These are phyloP conservation scores for Thomomys bottae DNA, from an alignment of 2,113 vertebrate genomes.

Conservation along the genomic window DNA sequence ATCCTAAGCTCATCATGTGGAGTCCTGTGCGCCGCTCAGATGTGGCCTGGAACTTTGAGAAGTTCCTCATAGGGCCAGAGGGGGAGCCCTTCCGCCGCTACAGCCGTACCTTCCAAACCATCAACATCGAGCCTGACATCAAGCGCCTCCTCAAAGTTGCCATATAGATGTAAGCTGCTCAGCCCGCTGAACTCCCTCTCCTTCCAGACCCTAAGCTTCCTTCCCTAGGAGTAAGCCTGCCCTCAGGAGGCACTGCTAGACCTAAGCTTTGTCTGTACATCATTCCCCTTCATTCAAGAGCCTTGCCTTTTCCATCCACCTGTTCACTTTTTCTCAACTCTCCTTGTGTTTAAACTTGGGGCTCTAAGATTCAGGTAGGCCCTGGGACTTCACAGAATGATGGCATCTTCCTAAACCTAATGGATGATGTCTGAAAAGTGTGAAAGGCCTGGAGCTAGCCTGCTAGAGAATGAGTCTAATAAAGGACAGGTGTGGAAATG, in stretches of 20 bases:
- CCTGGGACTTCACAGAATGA: conserved; percentile 92
- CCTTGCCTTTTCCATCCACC: conserved; percentile 1
- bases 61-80: conserved; percentile 96
- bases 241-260: neutral
- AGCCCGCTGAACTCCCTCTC: conserved; percentile 2
- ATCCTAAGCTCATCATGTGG: conserved; percentile 94
- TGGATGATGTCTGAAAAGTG: conserved; percentile 87
- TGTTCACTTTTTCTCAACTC: neutral
- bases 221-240: neutral
- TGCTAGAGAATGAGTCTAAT: conserved; percentile 60
- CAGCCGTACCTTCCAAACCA: conserved; percentile 91
- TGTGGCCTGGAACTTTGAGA: conserved; percentile 98
- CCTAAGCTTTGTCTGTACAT: conserved; percentile 4
- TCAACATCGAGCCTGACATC: conserved; percentile 95
- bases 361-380: neutral
- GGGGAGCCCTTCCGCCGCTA: conserved; percentile 98
- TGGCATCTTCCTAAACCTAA: conserved; percentile 87
- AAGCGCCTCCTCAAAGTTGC: conserved; percentile 95
- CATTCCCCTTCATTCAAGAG: neutral
- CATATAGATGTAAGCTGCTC: conserved; percentile 83
- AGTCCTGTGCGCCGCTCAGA: conserved; percentile 92
- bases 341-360: neutral
- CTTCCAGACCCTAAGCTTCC: neutral
- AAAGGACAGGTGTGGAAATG: conserved; percentile 66
- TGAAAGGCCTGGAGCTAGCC: conserved; percentile 78